A percentile compares a stretch with the other conserved stretches of the same genome.
Evolutionary conservation across 2,888 invertebrate genomes (phyloP).

Genomic region (Nemotelus nigrinus): DNA sequence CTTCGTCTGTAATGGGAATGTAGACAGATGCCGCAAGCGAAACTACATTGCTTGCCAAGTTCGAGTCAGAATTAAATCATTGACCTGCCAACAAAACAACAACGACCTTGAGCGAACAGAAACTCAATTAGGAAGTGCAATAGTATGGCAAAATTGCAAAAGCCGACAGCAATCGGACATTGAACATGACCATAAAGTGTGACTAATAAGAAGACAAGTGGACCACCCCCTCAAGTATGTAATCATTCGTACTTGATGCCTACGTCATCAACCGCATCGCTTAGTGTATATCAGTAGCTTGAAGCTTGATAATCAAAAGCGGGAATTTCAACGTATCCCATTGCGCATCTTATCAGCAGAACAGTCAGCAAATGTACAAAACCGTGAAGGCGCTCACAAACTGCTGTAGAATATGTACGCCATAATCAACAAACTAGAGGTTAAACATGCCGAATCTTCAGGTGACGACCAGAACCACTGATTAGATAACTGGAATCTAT

Average conservation of each 20-base stretch:
- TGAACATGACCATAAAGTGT: not conserved
- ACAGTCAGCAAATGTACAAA: too few relatives aligned
- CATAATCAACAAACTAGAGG: too few relatives aligned
- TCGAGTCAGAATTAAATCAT: conserved; percentile 27
- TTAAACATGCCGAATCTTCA: too few relatives aligned
- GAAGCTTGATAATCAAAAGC: not conserved
- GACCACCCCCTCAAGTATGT: too few relatives aligned
- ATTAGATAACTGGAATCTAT: too few relatives aligned
- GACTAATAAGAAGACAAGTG: not conserved
- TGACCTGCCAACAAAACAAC: conserved; percentile 30
- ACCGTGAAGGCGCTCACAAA: too few relatives aligned
- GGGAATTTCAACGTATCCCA: not conserved
- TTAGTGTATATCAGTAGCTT: not conserved
- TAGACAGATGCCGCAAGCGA: not conserved
- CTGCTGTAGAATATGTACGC: too few relatives aligned
- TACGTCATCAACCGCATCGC: conserved; percentile 8
- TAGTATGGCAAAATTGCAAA: too few relatives aligned
- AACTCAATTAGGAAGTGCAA: not conserved
- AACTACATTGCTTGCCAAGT: not conserved
- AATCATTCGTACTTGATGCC: too few relatives aligned
- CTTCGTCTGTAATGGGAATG: not conserved
- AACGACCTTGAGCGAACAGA: conserved; percentile 20
- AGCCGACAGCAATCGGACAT: too few relatives aligned
- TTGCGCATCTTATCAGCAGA: too few relatives aligned
- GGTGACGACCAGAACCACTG: too few relatives aligned